These are phyloP conservation scores for Beaufortia kweichowensis DNA, from an alignment of 2,113 vertebrate genomes.

Conservation along the genomic window DNA sequence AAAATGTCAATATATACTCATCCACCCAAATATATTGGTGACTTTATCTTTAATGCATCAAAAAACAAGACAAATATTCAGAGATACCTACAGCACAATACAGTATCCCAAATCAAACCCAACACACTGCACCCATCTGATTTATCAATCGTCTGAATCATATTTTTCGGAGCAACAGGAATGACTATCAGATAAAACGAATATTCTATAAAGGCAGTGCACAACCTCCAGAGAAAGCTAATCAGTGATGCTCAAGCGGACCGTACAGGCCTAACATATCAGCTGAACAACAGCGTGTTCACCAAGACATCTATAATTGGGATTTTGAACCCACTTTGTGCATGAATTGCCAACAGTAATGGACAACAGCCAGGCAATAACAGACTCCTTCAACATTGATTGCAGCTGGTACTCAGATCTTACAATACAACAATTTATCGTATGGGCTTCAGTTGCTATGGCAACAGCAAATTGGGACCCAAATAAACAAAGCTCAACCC, in stretches of 20 bases:
- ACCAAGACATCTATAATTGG: conserved; percentile 19
- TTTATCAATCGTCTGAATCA: background rate
- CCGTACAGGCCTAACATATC: background rate
- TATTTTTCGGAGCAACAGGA: background rate
- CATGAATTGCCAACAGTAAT: conserved; percentile 27
- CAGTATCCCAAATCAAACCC: no score
- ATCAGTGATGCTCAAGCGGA: conserved; percentile 13
- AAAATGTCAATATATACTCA: no score
- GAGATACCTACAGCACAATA: no score
- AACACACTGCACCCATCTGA: background rate
- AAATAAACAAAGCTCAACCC: conserved; percentile 42
- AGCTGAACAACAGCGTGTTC: background rate
- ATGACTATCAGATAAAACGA: background rate
- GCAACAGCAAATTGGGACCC: conserved; percentile 34
- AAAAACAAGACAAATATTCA: no score
- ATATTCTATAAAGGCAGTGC: conserved; percentile 2
- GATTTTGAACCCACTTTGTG: conserved; percentile 30
- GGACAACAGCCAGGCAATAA: conserved; percentile 33
- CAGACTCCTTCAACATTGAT: conserved; percentile 37
- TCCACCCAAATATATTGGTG: no score
- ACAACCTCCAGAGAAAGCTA: conserved; percentile 9
- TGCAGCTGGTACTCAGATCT: conserved; percentile 30
- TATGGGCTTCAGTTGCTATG: conserved; percentile 32
- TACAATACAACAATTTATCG: background rate
- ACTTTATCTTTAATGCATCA: no score